phyloP scores from a whole-genome alignment of 2,888 invertebrate species.

The Monoplex corrugatus region DNA sequence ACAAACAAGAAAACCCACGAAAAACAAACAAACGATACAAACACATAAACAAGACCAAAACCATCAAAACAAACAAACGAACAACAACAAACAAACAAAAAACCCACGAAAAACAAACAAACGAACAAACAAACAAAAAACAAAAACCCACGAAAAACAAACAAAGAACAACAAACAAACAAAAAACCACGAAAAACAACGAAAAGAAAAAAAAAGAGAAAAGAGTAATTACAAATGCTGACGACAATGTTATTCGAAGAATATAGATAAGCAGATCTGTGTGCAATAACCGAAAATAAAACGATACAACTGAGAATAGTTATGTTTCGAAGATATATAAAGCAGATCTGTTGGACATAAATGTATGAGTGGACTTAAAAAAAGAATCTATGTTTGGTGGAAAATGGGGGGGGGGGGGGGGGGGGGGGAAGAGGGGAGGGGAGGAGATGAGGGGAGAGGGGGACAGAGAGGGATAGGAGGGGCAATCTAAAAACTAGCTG shows the following conservation, averaged over 20 bases:
- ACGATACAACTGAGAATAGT: too few species aligned
- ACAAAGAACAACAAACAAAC: background rate
- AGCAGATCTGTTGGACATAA: too few species aligned
- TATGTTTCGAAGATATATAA: too few species aligned
- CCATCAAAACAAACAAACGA: background rate
- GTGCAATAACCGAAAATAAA: too few species aligned
- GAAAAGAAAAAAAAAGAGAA: background rate
- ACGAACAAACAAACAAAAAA: background rate
- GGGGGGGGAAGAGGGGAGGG: background rate
- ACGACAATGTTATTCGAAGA: background rate
- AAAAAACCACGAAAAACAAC: constrained; percentile 70
- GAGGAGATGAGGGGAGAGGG: background rate
- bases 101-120: background rate
- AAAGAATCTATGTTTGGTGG: too few species aligned
- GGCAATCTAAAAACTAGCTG: background rate
- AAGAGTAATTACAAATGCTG: background rate
- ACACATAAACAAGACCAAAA: background rate
- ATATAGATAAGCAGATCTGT: too few species aligned
- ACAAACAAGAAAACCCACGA: background rate
- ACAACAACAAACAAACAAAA: background rate
- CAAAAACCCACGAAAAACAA: background rate
- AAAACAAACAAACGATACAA: background rate
- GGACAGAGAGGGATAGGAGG: background rate
- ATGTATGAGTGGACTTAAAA: too few species aligned
- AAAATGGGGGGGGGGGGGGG: background rate